Conservation (phyloP, 2,888 invertebrate species). For the Andrena minutula region DNA sequence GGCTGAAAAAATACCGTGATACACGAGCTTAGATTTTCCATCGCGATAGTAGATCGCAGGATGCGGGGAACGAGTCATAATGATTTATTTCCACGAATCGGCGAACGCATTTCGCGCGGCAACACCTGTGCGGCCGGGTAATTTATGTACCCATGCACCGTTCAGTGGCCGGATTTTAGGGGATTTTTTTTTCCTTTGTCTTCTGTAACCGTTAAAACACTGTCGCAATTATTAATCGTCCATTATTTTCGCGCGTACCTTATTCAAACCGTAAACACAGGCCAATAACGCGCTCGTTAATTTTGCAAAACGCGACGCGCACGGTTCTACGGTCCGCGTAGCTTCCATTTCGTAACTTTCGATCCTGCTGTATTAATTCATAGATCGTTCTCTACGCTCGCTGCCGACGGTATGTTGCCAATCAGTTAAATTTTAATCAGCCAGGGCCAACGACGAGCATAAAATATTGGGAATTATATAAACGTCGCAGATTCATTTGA, state of each 20-base stretch:
- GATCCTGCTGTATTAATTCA: not conserved
- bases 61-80: constrained; percentile 46
- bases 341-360: constrained; percentile 17
- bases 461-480: constrained; percentile 1
- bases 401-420: not conserved
- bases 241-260: constrained; percentile 27
- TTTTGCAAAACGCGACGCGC: constrained; percentile 5
- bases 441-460: not conserved
- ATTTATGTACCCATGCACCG: constrained; percentile 56
- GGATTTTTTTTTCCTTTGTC: constrained; percentile 13
- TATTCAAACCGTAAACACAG: constrained; percentile 15
- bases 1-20: constrained; percentile 35
- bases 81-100: constrained; percentile 65
- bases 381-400: not conserved
- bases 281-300: constrained; percentile 19
- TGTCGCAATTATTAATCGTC: constrained; percentile 39
- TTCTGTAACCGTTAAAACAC: constrained; percentile 11
- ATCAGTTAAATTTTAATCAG: not conserved
- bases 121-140: constrained; percentile 44
- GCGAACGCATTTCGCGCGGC: constrained; percentile 52
- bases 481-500: constrained; percentile 11
- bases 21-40: constrained; percentile 42
- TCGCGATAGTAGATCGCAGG: constrained; percentile 39
- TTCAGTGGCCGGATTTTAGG: constrained; percentile 34
- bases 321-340: not conserved